A percentile compares a stretch with the other conserved stretches of the same genome.
phyloP scores from a whole-genome alignment of 2,113 vertebrate genomes.

The Neomonachus schauinslandi region DNA sequence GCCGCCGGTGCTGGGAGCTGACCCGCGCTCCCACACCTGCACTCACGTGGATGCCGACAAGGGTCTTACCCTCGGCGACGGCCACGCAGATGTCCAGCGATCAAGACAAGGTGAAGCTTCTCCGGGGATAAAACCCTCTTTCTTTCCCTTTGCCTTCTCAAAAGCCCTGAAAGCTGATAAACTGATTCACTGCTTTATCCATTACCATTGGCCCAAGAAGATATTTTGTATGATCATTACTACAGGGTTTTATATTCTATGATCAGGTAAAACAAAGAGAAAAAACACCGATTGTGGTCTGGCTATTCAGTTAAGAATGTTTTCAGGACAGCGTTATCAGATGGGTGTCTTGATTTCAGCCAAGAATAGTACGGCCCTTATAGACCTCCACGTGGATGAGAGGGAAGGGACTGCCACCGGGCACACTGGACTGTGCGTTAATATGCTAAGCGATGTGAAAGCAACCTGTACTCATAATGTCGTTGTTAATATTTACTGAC shows the following conservation, averaged over 20 bases:
- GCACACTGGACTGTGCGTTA: too few species aligned
- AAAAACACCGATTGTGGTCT: not conserved
- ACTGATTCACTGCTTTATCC: not conserved
- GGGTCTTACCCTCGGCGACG: not conserved
- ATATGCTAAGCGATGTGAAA: not conserved
- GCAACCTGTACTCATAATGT: not conserved
- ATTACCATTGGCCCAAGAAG: not conserved
- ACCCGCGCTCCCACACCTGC: too few species aligned
- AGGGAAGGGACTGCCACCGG: not conserved
- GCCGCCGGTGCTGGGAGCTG: rapidly evolving
- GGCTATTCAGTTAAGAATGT: not conserved
- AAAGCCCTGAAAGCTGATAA: not conserved
- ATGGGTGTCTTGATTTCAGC: not conserved
- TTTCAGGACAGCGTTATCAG: not conserved
- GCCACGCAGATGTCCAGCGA: not conserved
- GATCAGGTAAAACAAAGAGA: not conserved
- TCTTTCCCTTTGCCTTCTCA: not conserved
- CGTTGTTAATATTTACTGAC: not conserved
- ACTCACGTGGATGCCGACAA: rapidly evolving
- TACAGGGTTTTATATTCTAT: not conserved
- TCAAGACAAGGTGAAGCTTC: not conserved
- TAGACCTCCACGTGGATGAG: not conserved
- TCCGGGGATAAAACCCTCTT: not conserved
- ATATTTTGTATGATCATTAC: not conserved
- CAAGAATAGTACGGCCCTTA: not conserved